Base-by-base conservation (phyloP, 1,140 invertebrate species). In the Notospermus geniculatus region DNA sequence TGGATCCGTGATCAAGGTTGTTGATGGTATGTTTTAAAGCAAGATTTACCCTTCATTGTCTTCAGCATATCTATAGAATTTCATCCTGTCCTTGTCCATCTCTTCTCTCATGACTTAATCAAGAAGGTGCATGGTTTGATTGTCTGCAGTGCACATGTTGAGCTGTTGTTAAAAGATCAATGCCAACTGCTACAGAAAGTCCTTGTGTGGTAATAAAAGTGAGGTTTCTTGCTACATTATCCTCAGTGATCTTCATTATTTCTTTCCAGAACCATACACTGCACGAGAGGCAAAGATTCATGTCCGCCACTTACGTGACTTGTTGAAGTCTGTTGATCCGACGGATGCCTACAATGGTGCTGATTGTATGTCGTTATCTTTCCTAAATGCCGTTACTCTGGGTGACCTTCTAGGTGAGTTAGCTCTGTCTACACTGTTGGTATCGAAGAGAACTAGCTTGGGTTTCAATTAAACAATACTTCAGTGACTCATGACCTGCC, bases 241-340 rank as follows among this genome's bases (percentile, higher is more conserved):
- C n/a, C n/a, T n/a, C n/a, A n/a, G n/a, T 50, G 5, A 54, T 60
- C 11, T 25, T 19, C 29, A 27, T 41, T 84, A 89, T 92, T 4
- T 60, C 52, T 25, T 73, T 71, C 9, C 92, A 85, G 96, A 98
- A 73, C 94, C 93, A 0, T 99, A 99, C 75, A 98, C 95, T 29
- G 93, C 98, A 84, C 87, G 96, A 5, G 95, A 99, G 80, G 95
- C 95, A 1, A 85, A 95, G 50, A 97, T 98, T 75, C 97, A 99
- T 80, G 90, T 99, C 0, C 89, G 95, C 72, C 96, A 98, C 79
- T 91, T 99, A 1, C 85, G 95, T 22, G 97, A 99, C 83, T 84
- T 99, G 11, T 84, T 98, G 2, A 97, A 97, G 72, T 93, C 91
- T 27, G 71, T 79, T 27, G 79, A 81, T 82, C 90, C 90, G 23